These are phyloP conservation scores for Thumatha senex DNA, from an alignment of 2,888 invertebrate species.

Conservation along the genomic window DNA sequence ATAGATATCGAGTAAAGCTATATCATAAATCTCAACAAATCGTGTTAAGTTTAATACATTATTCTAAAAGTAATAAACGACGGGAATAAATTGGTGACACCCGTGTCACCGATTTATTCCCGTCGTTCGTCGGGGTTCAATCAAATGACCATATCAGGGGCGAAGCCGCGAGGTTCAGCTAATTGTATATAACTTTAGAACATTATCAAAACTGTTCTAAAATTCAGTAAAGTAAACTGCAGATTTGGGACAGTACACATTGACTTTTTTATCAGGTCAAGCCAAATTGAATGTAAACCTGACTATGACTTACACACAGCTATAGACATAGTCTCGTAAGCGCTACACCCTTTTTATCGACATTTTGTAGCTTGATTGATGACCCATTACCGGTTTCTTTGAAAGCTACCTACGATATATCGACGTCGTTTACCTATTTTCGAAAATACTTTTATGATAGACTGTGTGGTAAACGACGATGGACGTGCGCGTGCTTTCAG, in stretches of 20 bases:
- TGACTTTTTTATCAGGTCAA: neutral
- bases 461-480: conserved; percentile 46
- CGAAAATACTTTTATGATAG: conserved; percentile 26
- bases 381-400: conserved; percentile 58
- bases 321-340: conserved; percentile 27
- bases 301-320: neutral
- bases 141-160: too few species aligned
- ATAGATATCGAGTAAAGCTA: too few species aligned
- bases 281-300: neutral
- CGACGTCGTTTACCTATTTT: conserved; percentile 33
- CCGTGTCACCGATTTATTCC: too few species aligned
- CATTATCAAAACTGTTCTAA: neutral
- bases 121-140: too few species aligned
- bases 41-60: too few species aligned
- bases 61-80: too few species aligned
- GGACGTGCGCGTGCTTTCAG: conserved; percentile 64
- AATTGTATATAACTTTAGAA: too few species aligned
- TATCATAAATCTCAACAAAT: too few species aligned
- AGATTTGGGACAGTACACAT: neutral
- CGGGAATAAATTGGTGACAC: too few species aligned
- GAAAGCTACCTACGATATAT: conserved; percentile 49
- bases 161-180: too few species aligned
- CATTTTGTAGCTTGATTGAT: conserved; percentile 68
- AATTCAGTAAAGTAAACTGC: neutral
- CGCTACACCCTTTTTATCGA: conserved; percentile 46